Percentiles rank a stretch among this genome's conserved stretches.
Conservation (phyloP, 1,140 invertebrate species). For the Pseudomyrmex sp. region DNA sequence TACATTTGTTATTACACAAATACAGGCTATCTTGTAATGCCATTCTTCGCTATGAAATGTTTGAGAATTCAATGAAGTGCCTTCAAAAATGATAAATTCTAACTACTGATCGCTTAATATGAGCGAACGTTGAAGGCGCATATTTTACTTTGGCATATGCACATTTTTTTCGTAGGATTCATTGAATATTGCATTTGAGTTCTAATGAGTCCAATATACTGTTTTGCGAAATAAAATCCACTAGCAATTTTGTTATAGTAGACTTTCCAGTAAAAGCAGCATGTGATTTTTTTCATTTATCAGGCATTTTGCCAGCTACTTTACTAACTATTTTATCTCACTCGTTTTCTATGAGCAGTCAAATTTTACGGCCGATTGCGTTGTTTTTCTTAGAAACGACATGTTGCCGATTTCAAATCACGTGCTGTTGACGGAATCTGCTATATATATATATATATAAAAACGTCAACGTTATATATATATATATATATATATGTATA, state of each 20-base stretch:
- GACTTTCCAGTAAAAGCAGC: no score
- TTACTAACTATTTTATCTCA: no score
- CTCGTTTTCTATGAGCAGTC: no score
- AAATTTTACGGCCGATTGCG: no score
- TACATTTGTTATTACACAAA: slow-evolving; percentile 80
- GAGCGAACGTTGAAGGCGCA: slow-evolving; percentile 15
- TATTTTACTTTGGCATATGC: slow-evolving; percentile 44
- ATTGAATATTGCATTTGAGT: slow-evolving; percentile 49
- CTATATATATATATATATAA: no score
- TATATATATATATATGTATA: no score
- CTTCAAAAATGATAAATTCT: neutral
- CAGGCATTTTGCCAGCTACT: no score
- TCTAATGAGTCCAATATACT: slow-evolving; percentile 52
- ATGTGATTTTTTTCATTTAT: no score
- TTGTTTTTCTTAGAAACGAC: no score
- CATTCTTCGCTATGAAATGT: slow-evolving; percentile 68
- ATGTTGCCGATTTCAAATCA: no score
- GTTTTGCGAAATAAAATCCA: slow-evolving; percentile 15
- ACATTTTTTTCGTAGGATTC: slow-evolving; percentile 43
- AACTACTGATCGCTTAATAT: neutral
- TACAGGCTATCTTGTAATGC: slow-evolving; percentile 80
- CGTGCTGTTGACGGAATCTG: no score
- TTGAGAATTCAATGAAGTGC: slow-evolving; percentile 17
- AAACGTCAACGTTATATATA: no score
- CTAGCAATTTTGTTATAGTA: slow-evolving; percentile 35